Base-by-base conservation (phyloP, 2,888 invertebrate species). In the Sinelater perroti region DNA sequence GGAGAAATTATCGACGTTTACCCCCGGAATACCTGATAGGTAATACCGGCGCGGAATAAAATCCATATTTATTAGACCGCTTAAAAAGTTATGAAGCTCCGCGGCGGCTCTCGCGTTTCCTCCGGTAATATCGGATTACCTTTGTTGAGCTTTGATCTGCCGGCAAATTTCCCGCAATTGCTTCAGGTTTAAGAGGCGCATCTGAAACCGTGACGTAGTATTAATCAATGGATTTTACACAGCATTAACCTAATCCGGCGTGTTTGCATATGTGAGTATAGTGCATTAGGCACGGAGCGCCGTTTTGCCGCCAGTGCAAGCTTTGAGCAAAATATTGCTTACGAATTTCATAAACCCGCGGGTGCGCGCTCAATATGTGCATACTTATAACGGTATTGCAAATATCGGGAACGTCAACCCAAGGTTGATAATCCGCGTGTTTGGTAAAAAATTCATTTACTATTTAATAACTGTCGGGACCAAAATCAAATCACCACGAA, bases 1-100 rank as follows among this genome's bases (percentile, higher is more conserved):
- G 61, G 61, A 56, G 60, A 62, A 67, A 70, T 67, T 68, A 70
- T 70, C 65, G 68, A 68, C 66, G 63, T 64, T 67, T 65, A 67
- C 64, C 63, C 46, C 47, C 56, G 30, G 66, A 65, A 65, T 65
- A 64, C 60, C 59, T 63, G 56, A 64, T 61, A 56, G 33, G 47
- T 53, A 49, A 61, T 49, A 50, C 55, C 44, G 40, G 36, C 31
- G 36, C 49, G 24, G 51, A 55, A 56, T 59, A 60, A 60, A 60
- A 51, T 52, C 45, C 33, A 58, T 55, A 55, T 55, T 55, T 55
- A 50, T 55, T 24, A 44, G 24, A 44, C 33, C 17, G 17, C 35
- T 47, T 31, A 31, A 31, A 46, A 31, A 30, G 20, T 46, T 46
- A 20, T 46, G 20, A 46, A 46, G 46, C 31, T 46, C 33, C 33